phyloP scores from a whole-genome alignment of 2,888 invertebrate genomes.

The Adelphocoris suturalis region DNA sequence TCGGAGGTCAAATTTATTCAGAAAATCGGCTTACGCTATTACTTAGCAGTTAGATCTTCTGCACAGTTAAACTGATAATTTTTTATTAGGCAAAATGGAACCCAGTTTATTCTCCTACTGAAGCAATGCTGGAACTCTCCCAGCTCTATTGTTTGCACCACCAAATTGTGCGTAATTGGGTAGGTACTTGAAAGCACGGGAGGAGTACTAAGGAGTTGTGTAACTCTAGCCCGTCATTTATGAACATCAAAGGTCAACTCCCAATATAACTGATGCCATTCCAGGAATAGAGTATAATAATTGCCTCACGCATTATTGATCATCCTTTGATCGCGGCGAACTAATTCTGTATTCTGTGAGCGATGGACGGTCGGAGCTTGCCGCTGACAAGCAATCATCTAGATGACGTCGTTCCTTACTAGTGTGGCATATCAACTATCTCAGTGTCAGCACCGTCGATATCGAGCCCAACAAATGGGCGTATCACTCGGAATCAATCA shows the following conservation, averaged over 20 bases:
- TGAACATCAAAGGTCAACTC: background rate
- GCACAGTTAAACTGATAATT: too few species aligned
- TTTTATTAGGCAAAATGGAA: too few species aligned
- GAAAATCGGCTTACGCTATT: too few species aligned
- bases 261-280: background rate
- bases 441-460: background rate
- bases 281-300: background rate
- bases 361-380: constrained; percentile 6
- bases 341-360: background rate
- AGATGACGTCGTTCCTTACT: background rate
- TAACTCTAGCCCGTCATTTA: background rate
- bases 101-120: too few species aligned
- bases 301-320: constrained; percentile 14
- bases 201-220: too few species aligned
- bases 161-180: too few species aligned
- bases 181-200: too few species aligned
- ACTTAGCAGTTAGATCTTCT: too few species aligned
- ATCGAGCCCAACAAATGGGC: background rate
- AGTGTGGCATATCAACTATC: constrained; percentile 5
- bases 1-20: too few species aligned
- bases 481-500: background rate
- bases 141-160: too few species aligned
- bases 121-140: too few species aligned
- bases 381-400: constrained; percentile 7
- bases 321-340: background rate